A percentile compares a stretch with the other conserved stretches of the same genome.
phyloP scores from a whole-genome alignment of 1,140 invertebrate genomes.

The Megathymus violae region DNA sequence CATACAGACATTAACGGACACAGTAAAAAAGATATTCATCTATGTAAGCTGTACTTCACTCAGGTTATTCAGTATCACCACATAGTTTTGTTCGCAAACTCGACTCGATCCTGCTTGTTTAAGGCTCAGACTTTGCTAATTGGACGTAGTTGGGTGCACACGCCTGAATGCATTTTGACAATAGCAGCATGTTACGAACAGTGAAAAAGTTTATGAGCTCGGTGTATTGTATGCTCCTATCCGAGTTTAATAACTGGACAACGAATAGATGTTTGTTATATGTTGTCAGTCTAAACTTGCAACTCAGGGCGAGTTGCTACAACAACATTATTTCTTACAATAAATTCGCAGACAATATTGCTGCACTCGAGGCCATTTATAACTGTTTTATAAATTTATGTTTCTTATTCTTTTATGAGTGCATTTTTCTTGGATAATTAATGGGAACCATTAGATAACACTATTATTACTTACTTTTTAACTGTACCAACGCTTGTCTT shows the following conservation, averaged over 20 bases:
- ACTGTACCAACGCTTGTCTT: no score
- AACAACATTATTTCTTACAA: no score
- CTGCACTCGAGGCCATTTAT: no score
- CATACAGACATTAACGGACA: background rate
- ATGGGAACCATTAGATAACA: no score
- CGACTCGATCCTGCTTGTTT: conserved; percentile 55
- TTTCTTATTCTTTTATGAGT: no score
- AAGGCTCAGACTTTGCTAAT: conserved; percentile 65
- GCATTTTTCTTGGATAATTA: no score
- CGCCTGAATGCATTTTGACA: conserved; percentile 42
- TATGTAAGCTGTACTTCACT: conserved; percentile 26
- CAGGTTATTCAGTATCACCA: conserved; percentile 54
- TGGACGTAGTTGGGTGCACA: conserved; percentile 64
- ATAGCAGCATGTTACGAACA: conserved; percentile 33
- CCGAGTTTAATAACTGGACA: background rate
- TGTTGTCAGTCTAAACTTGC: no score
- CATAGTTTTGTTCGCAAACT: conserved; percentile 68
- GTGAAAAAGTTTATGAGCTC: conserved; percentile 20
- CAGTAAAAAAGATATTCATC: background rate
- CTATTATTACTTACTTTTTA: no score
- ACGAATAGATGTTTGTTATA: no score
- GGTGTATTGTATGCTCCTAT: conserved; percentile 20
- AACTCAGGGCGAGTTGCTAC: no score
- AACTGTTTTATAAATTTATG: no score
- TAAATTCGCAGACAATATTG: no score